A percentile compares a stretch with the other conserved stretches of the same genome.
These are phyloP conservation scores for Macaca mulatta DNA, from an alignment of 2,113 vertebrate genomes.

Conservation along the genomic window DNA sequence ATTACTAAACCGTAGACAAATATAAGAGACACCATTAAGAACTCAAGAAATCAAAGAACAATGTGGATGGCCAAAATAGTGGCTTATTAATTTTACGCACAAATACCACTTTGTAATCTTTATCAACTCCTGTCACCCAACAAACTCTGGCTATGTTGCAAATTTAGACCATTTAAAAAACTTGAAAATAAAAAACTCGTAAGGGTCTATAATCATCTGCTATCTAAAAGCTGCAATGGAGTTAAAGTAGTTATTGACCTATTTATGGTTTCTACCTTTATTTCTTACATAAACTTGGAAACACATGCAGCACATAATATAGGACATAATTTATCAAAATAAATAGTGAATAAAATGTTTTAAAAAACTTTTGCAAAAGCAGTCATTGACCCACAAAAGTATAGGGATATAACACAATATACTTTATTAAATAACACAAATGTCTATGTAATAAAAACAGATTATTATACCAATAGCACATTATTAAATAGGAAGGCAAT, in stretches of 20 bases:
- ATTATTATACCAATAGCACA: constrained; percentile 41
- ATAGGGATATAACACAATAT: constrained; percentile 47
- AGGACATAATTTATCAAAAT: constrained; percentile 28
- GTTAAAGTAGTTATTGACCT: constrained; percentile 4
- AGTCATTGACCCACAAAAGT: constrained; percentile 60
- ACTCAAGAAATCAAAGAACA: background rate
- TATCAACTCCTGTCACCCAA: constrained; percentile 16
- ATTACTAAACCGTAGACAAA: constrained; percentile 6
- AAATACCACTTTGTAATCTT: background rate
- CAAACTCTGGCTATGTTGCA: background rate
- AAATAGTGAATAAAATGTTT: constrained; percentile 12
- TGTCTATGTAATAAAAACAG: constrained; percentile 57
- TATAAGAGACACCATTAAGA: background rate
- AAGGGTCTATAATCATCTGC: background rate
- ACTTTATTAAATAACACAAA: constrained; percentile 71
- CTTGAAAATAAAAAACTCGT: background rate
- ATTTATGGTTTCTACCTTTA: background rate
- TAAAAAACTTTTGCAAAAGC: constrained; percentile 21
- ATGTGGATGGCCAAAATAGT: constrained; percentile 15
- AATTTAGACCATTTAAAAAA: constrained; percentile 42
- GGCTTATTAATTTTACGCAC: background rate
- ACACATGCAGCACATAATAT: background rate
- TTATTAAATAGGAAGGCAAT: constrained; percentile 46
- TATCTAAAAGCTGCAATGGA: background rate
- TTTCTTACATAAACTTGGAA: constrained; percentile 35